Evolutionary conservation across 2,113 vertebrate species (phyloP).

Genomic region (Nerophis ophidion): DNA sequence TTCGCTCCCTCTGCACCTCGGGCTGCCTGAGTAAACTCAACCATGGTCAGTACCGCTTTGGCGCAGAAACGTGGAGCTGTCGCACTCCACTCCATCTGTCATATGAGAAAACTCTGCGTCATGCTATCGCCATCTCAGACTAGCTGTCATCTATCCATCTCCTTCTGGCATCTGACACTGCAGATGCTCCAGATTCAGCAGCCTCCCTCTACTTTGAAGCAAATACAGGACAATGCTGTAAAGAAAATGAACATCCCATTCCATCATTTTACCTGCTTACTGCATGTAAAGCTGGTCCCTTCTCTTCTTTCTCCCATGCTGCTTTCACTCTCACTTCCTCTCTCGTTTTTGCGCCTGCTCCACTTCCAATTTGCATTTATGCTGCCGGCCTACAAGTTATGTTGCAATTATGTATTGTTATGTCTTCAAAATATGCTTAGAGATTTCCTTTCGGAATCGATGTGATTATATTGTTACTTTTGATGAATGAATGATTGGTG

Average conservation of each 20-base stretch:
- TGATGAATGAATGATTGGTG: no score
- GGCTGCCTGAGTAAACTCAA: conserved; percentile 87
- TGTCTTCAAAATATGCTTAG: conserved; percentile 6
- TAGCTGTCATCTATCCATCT: conserved; percentile 36
- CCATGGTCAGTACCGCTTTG: conserved; percentile 81
- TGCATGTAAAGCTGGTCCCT: conserved; percentile 33
- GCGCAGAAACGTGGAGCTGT: conserved; percentile 37
- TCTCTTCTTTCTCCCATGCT: conserved; percentile 15
- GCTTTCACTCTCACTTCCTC: conserved; percentile 41
- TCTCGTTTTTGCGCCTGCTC: conserved; percentile 39
- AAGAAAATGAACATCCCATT: conserved; percentile 26
- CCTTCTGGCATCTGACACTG: conserved; percentile 21
- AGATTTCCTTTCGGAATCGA: conserved; percentile 6
- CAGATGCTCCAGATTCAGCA: conserved; percentile 28
- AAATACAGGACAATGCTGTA: conserved; percentile 8
- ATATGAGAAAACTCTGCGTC: conserved; percentile 35
- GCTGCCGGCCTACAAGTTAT: conserved; percentile 24
- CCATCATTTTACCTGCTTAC: conserved; percentile 27
- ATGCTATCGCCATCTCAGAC: conserved; percentile 43
- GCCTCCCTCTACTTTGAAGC: conserved; percentile 25
- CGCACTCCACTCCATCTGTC: conserved; percentile 37
- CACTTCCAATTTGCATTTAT: conserved; percentile 51
- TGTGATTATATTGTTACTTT: conserved; percentile 2
- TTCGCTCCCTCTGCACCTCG: conserved; percentile 87
- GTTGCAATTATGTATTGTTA: conserved; percentile 10